Evolutionary conservation across 2,797 vertebrate genomes (phyloP).

Genomic region (Gephyroberyx darwinii): DNA sequence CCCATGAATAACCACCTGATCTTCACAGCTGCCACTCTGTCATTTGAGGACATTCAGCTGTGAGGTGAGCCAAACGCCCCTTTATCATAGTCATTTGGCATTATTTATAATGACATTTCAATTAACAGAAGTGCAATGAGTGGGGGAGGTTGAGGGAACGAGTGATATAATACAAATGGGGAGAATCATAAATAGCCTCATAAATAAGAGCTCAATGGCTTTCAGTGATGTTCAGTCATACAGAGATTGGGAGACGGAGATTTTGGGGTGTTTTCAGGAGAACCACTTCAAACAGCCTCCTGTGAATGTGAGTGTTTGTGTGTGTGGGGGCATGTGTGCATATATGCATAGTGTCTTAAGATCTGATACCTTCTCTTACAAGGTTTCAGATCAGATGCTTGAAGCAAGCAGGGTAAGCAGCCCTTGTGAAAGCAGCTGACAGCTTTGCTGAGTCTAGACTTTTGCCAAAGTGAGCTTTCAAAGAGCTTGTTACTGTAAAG

Average conservation of each 20-base stretch:
- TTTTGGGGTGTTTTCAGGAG: slow-evolving; percentile 32
- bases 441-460: slow-evolving; percentile 69
- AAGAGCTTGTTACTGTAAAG: slow-evolving; percentile 44
- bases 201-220: slow-evolving; percentile 47
- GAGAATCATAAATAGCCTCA: slow-evolving; percentile 53
- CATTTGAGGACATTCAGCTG: slow-evolving; percentile 41
- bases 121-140: slow-evolving; percentile 70
- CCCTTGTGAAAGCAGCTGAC: slow-evolving; percentile 42
- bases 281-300: neutral
- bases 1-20: slow-evolving; percentile 58
- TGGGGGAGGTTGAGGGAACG: slow-evolving; percentile 51
- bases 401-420: slow-evolving; percentile 58
- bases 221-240: slow-evolving; percentile 35
- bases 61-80: slow-evolving; percentile 58
- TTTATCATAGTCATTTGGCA: slow-evolving; percentile 38
- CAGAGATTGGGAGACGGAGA: slow-evolving; percentile 1
- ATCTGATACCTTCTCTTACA: slow-evolving; percentile 22
- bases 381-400: slow-evolving; percentile 16
- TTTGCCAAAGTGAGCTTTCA: slow-evolving; percentile 57
- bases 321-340: neutral
- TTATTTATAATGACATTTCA: slow-evolving; percentile 66
- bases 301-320: slow-evolving; percentile 11
- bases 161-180: slow-evolving; percentile 57
- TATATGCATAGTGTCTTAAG: neutral
- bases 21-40: slow-evolving; percentile 57